Evolutionary conservation across 2,113 vertebrate genomes (phyloP), one percentile per base, ranked within the genome.

Genomic region (Platycercus adscitus): DNA sequence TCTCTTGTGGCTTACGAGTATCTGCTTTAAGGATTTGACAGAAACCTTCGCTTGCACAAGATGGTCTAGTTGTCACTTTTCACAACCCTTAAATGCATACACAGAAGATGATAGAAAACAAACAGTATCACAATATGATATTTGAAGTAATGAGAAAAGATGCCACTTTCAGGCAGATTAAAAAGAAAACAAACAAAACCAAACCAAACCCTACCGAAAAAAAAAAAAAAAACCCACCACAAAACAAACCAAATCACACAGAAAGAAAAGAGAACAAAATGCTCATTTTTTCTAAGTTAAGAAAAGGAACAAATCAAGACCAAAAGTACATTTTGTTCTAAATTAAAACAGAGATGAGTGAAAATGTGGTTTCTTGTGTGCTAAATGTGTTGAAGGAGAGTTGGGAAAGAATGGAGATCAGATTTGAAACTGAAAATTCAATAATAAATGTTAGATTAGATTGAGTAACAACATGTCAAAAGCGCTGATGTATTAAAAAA

Each of bases 381-480:
- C 17, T 91, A 76, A 79, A 83, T 15, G 23, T 13, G 8, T 23
- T 88, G 79, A 88, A 85, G 49, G 18, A 78, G 87, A 95, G 82
- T 61, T 69, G 39, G 56, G 78, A 87, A 93, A 76, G 56, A 86
- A 80, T 31, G 31, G n/a, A 93, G 43, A 81, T 77, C 66, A 75
- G 79, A 88, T 93, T 83, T 89, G 37, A 96, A 93, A 77, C 15
- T 1, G 3, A 85, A 85, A 95, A 93, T 73, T 91, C 70, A 91
- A 29, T 95, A 91, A 79, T 20, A 91, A 49, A 91, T 69, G 24
- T 71, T 86, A 63, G 55, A 81, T 92, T 84, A 91, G 66, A 77
- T 39, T 70, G 47, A 86, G 39, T 64, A 71, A 81, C 29, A 90
- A 69, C 85, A 76, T 11, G 13, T 71, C 44, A 64, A 43, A 86